phyloP scores from a whole-genome alignment of 2,888 invertebrate species.

The Arenicola marina region DNA sequence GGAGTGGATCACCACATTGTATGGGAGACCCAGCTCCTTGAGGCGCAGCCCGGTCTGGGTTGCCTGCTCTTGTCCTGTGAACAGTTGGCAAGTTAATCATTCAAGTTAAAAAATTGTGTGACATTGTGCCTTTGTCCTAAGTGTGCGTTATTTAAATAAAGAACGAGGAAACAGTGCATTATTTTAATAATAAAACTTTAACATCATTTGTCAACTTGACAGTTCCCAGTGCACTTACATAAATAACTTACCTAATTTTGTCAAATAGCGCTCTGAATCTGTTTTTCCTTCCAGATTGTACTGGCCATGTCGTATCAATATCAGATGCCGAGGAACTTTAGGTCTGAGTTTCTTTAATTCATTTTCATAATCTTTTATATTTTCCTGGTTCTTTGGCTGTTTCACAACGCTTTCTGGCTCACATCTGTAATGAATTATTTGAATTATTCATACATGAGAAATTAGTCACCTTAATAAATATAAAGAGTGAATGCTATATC shows the following conservation, averaged over 20 bases:
- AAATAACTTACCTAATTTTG: constrained; percentile 73
- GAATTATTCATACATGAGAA: too few species aligned
- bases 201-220: background rate
- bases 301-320: constrained; percentile 79
- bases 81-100: too few species aligned
- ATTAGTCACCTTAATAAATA: too few species aligned
- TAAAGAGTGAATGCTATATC: too few species aligned
- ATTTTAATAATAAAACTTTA: background rate
- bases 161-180: background rate
- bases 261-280: constrained; percentile 77
- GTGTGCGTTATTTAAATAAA: too few species aligned
- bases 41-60: constrained; percentile 79
- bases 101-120: too few species aligned
- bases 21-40: constrained; percentile 76
- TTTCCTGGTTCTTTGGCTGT: constrained; percentile 62
- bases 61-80: constrained; percentile 82
- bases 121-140: too few species aligned
- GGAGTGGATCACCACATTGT: constrained; percentile 79
- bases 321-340: constrained; percentile 27
- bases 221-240: background rate
- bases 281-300: constrained; percentile 76
- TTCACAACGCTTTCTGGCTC: constrained; percentile 75
- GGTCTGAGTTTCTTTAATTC: constrained; percentile 63
- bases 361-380: constrained; percentile 39
- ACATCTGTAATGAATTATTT: constrained; percentile 64